These are phyloP conservation scores for Tachysurus vachellii DNA, from an alignment of 2,113 vertebrate genomes.

Conservation along the genomic window DNA sequence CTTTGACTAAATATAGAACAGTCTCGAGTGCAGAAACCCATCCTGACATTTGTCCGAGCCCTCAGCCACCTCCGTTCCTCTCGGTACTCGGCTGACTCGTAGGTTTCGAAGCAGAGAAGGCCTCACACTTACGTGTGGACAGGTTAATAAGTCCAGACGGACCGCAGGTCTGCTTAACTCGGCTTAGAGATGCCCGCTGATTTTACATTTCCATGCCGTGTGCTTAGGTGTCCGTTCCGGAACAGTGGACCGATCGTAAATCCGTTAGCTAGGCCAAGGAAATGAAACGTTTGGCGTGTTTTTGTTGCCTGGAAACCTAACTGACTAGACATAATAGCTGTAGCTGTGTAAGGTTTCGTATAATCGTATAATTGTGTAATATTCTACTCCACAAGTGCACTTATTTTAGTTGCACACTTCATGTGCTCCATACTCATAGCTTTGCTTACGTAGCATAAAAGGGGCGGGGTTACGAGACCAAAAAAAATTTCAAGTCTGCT, in stretches of 20 bases:
- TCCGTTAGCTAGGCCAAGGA: neutral
- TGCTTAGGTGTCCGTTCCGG: neutral
- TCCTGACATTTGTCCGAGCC: conserved; percentile 13
- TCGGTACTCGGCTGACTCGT: neutral
- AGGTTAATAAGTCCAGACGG: conserved; percentile 13
- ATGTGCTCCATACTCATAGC: too few species aligned
- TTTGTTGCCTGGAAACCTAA: neutral
- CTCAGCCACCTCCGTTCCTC: conserved; percentile 11
- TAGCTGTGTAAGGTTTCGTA: neutral
- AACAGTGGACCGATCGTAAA: neutral
- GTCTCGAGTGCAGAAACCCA: conserved; percentile 28
- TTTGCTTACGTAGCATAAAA: too few species aligned
- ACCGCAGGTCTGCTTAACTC: neutral
- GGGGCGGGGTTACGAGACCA: too few species aligned
- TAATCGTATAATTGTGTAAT: too few species aligned
- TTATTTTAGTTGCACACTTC: too few species aligned
- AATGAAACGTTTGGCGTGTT: neutral
- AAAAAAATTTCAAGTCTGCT: too few species aligned
- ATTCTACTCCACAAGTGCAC: too few species aligned
- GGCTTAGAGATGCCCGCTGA: neutral
- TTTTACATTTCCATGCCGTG: neutral
- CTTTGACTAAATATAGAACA: conserved; percentile 47
- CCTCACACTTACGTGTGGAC: neutral
- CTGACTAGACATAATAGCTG: neutral
- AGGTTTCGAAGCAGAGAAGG: neutral